A percentile compares a stretch with the other conserved stretches of the same genome.
Evolutionary conservation across 2,113 vertebrate species (phyloP).

Genomic region (Ceyx cyanopectus): DNA sequence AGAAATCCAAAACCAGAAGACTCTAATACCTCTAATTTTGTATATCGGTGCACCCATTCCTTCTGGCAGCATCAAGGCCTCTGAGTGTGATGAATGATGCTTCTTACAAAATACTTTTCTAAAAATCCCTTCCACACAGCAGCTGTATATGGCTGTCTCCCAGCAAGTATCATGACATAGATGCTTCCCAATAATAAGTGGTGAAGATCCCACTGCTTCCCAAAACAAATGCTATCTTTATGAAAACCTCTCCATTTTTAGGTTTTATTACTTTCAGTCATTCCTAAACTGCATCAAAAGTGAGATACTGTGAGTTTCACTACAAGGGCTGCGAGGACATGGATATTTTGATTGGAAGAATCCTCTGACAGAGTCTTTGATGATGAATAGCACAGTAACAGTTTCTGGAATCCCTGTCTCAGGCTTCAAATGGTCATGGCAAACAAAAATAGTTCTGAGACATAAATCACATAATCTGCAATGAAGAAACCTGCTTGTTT

Average conservation of each 20-base stretch:
- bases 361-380: background rate
- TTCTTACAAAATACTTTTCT: background rate
- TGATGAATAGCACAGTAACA: background rate
- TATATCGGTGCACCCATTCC: background rate
- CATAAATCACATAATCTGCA: constrained; percentile 11
- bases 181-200: background rate
- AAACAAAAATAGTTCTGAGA: background rate
- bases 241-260: background rate
- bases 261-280: background rate
- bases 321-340: background rate
- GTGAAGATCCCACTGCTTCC: background rate
- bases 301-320: background rate
- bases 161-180: background rate
- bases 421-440: background rate
- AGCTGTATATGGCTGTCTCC: background rate
- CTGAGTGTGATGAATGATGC: background rate
- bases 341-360: background rate
- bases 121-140: background rate
- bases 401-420: background rate
- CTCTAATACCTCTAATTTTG: background rate
- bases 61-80: background rate
- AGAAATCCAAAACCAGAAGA: background rate
- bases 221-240: background rate
- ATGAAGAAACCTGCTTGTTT: background rate
- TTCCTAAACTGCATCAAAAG: background rate